Conservation (phyloP, 2,113 vertebrate genomes). For the Galeopterus variegatus region DNA sequence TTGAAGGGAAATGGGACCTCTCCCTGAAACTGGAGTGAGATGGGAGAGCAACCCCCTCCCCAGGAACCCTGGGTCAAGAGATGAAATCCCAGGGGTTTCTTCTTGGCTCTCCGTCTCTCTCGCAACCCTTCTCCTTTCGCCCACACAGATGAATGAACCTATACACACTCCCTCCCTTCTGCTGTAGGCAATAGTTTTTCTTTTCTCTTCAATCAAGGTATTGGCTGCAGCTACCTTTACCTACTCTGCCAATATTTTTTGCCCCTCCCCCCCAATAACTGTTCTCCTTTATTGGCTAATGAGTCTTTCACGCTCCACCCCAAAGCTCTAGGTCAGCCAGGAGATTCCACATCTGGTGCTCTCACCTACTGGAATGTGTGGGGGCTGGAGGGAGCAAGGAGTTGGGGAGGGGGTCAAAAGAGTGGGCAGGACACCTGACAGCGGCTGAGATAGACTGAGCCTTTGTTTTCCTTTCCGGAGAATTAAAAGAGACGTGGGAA, state of each 20-base stretch:
- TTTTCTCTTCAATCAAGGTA: neutral
- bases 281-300: constrained; percentile 18
- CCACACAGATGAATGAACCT: constrained; percentile 26
- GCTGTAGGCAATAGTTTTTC: neutral
- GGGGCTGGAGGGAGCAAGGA: constrained; percentile 61
- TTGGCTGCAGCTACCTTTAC: neutral
- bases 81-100: constrained; percentile 49
- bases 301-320: constrained; percentile 5
- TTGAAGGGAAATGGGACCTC: constrained; percentile 47
- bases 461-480: constrained; percentile 80
- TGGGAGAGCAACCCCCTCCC: neutral
- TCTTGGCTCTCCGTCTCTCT: constrained; percentile 33
- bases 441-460: constrained; percentile 65
- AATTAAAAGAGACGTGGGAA: constrained; percentile 76
- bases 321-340: constrained; percentile 64
- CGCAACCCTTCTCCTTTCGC: neutral
- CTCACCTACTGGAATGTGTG: constrained; percentile 79
- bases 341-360: constrained; percentile 63
- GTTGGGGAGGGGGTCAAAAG: neutral
- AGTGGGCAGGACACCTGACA: constrained; percentile 80
- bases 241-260: neutral
- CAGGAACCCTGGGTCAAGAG: constrained; percentile 64
- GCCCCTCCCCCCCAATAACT: neutral
- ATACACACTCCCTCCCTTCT: neutral
- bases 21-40: constrained; percentile 51